Conservation (phyloP, 1,140 invertebrate species). For the Eubasilissa regina region DNA sequence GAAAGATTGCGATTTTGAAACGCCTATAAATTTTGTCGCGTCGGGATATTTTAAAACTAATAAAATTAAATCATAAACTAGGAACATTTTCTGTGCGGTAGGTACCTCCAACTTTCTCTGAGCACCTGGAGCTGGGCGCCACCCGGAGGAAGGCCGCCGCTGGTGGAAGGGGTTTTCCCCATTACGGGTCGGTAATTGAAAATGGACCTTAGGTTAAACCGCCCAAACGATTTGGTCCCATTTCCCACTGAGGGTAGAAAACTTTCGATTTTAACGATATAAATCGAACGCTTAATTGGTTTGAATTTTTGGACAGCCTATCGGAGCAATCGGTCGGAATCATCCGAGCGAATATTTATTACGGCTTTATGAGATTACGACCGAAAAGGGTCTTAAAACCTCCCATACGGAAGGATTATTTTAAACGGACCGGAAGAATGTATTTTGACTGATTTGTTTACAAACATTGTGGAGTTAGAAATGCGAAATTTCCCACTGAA, state of each 20-base stretch:
- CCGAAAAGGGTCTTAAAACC: not conserved
- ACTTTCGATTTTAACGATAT: slow-evolving; percentile 21
- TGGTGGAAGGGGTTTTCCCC: slow-evolving; percentile 6
- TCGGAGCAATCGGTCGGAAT: slow-evolving; percentile 15
- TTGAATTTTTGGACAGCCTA: slow-evolving; percentile 1
- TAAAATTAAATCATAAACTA: not conserved
- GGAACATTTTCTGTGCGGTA: not conserved
- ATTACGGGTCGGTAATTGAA: slow-evolving; percentile 57
- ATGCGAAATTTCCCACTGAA: no score
- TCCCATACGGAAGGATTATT: slow-evolving; percentile 7
- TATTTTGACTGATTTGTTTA: not conserved
- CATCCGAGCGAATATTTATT: slow-evolving; percentile 31
- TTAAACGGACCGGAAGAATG: slow-evolving; percentile 22
- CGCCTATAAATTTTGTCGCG: no score
- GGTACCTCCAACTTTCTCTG: not conserved
- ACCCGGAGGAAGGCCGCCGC: no score
- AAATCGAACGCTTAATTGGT: slow-evolving; percentile 43
- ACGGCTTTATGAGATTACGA: slow-evolving; percentile 29
- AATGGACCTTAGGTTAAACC: slow-evolving; percentile 47
- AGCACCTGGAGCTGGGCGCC: no score
- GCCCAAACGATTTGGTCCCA: slow-evolving; percentile 22
- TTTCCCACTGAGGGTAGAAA: slow-evolving; percentile 15
- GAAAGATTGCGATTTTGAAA: no score
- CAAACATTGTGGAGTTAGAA: no score
- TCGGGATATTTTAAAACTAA: no score